Base-by-base conservation (phyloP, 1,140 invertebrate genomes). In the Musca domestica region DNA sequence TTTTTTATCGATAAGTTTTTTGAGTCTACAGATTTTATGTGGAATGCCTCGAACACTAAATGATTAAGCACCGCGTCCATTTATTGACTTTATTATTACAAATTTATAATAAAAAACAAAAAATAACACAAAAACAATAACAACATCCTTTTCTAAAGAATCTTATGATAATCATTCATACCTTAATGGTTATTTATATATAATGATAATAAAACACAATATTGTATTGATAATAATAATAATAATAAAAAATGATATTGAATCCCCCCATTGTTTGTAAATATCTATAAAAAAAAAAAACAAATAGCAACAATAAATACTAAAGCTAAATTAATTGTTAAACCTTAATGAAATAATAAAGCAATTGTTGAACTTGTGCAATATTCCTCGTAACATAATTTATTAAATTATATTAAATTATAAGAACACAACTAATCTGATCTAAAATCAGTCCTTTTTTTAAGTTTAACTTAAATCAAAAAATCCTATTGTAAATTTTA, bases 121-220 rank as follows among this genome's bases (percentile, higher is more conserved):
- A 19, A 27, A n/a, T n/a, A n/a, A n/a, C n/a, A n/a, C n/a, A 23
- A 54, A 30, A 58, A 58, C 23, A 30, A 58, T n/a, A 58, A 30
- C 56, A 61, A 61, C 34, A 34, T 61, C 56, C 56, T 61, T 41
- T 41, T 41, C 34, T 61, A 61, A 61, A 41, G 27, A 61, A 19
- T 61, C 56, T 61, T 61, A 61, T 61, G 56, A 61, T 61, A 61
- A 61, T 61, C 56, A 61, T 61, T 61, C 56, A 61, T 20, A 61
- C 56, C 56, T 61, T 61, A 17, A 25, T 34, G 17, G 27, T 61
- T 10, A 30, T 61, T 61, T 34, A 41, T 56, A 23, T 30, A 52
- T 20, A 22, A 22, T 30, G 27, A 58, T 25, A 23, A 25, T 10
- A 61, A 61, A 41, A 61, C n/a, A 5, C 3, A 41, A 41, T 10